These are phyloP conservation scores for Ashinkailepas kermadecensis DNA, from an alignment of 2,888 invertebrate genomes.

Conservation along the genomic window DNA sequence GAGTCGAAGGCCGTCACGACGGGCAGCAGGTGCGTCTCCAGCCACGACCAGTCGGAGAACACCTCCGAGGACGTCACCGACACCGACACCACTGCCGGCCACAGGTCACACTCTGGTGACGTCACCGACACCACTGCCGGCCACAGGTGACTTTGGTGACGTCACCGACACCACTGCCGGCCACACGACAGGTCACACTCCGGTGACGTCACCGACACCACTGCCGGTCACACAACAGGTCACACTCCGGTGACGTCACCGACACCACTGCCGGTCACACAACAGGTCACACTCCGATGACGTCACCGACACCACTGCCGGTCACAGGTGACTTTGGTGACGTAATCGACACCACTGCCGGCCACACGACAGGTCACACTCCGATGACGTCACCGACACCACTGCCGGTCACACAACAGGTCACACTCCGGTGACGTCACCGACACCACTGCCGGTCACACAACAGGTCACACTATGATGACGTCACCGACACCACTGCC, in stretches of 20 bases:
- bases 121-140: neutral
- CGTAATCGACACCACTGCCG: slow-evolving; percentile 79
- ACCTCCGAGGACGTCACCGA: slow-evolving; percentile 82
- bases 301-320: neutral
- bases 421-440: neutral
- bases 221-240: no score
- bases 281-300: slow-evolving; percentile 26
- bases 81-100: slow-evolving; percentile 71
- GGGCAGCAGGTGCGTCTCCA: slow-evolving; percentile 73
- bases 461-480: slow-evolving; percentile 27
- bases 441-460: neutral
- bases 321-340: neutral
- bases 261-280: neutral
- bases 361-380: no score
- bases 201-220: neutral
- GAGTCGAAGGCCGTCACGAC: slow-evolving; percentile 84
- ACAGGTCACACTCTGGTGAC: slow-evolving; percentile 26
- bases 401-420: no score
- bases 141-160: neutral
- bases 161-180: slow-evolving; percentile 79
- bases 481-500: neutral
- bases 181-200: no score
- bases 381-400: neutral
- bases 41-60: slow-evolving; percentile 87
- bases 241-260: neutral